phyloP scores from a whole-genome alignment of 2,113 vertebrate species.

The Tichodroma muraria region DNA sequence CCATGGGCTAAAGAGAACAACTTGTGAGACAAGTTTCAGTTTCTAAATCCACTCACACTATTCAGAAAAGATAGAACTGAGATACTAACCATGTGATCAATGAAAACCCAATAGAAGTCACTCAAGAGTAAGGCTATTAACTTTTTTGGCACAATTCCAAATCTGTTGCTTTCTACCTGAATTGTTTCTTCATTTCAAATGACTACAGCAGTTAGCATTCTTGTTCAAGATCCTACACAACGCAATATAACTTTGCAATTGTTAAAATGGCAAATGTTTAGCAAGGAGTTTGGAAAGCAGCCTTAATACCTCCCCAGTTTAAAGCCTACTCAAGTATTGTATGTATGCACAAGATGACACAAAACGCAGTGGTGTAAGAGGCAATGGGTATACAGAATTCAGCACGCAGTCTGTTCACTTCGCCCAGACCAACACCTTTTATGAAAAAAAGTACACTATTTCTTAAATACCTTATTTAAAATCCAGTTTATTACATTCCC shows the following conservation, averaged over 20 bases:
- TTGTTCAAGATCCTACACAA: neutral
- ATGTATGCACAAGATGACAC: neutral
- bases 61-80: neutral
- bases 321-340: neutral
- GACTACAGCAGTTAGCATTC: neutral
- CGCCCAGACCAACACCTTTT: neutral
- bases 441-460: neutral
- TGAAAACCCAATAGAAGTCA: neutral
- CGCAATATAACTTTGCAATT: neutral
- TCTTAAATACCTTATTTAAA: neutral
- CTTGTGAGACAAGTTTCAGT: neutral
- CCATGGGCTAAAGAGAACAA: neutral
- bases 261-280: neutral
- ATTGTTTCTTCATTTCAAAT: neutral
- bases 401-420: neutral
- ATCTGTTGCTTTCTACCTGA: neutral
- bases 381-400: neutral
- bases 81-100: neutral
- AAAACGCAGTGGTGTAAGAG: neutral
- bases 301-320: accelerated
- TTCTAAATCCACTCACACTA: neutral
- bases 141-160: neutral
- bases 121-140: neutral
- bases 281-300: neutral
- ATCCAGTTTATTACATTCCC: neutral